Evolutionary conservation across 1,140 invertebrate genomes (phyloP), one percentile per base, ranked within the genome.

Genomic region (Tetragnatha versicolor): DNA sequence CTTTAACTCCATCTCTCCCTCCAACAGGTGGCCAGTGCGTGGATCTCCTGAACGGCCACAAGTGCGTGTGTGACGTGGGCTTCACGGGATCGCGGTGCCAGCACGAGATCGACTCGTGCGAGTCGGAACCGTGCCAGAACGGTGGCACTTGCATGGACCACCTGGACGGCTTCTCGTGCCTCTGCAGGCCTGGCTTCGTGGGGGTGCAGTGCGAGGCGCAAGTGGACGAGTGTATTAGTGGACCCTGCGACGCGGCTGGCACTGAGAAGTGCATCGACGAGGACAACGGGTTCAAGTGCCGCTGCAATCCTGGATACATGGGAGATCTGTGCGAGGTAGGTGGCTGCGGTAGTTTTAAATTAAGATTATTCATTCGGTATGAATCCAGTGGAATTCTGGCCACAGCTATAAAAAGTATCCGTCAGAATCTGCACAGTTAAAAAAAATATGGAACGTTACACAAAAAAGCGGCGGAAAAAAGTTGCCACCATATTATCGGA

Each of bases 121-220:
- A 81, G 31, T 82, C 81, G 9, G 81, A 86, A 17, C 86, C 86
- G 9, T 88, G 87, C 81, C 84, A 85, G 69, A 87, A 88, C 80
- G 86, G 85, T 65, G 87, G 86, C 22, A 84, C 83, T 3, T 88
- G 87, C 81, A 68, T 76, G 2, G 83, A 85, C 65, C 45, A 84
- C 72, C 37, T 81, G 2, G 83, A 82, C 61, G 83, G 84, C 2
- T 88, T 86, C 80, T 82, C 83, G 3, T 89, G 88, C 82, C 83
- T 86, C 35, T 89, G 89, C 81, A 83, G 77, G 9, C 80, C 80
- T 39, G 85, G 84, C 10, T 85, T 79, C 45, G 79, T 84, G 83
- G 88, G 95, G 1, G 84, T 95, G 2, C 93, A 95, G 83, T 98
- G 96, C 84, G 94, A 97, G 86, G 93, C 92, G 10, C 93, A 93